Base-by-base conservation (phyloP, 2,113 vertebrate species). In the Procavia capensis region DNA sequence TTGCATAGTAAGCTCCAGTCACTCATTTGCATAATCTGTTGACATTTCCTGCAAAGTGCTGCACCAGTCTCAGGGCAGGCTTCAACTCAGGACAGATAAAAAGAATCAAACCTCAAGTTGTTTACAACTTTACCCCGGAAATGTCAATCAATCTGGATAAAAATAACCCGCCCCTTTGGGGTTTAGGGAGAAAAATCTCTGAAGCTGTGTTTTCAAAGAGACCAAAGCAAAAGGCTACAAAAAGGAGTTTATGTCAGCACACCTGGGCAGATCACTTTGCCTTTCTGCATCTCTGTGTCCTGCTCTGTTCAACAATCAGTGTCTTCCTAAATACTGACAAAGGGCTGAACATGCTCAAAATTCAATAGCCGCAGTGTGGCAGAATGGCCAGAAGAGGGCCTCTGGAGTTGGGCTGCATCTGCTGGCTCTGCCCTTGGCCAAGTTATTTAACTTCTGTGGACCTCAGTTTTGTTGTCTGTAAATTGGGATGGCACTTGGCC, bases 321-420 rank as follows among this genome's bases (percentile, higher is more conserved):
- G 20, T 0, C 0, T 5, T 24, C 6, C 0, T 0, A 0, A 45
- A 29, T 29, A 43, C 19, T 7, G 34, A 64, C 6, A 17, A 36
- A 31, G 88, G 83, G 85, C 34, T 63, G 47, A 72, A 81, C 41
- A 41, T 1, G 0, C 43, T 80, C 79, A 16, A 11, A 59, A 59
- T 31, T 78, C 72, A 27, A 10, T 66, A 39, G 41, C 66, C 10
- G 43, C 54, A 57, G 24, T 57, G 66, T 19, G 41, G 36, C 85
- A 1, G 11, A 41, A 41, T 57, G 47, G 3, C n/a, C 81, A 8
- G n/a, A n/a, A 78, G 29, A 29, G 0, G 2, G 61, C 61, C 43
- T 81, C 79, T 82, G 70, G 41, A 57, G 41, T 70, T 29, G 31
- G 31, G 61, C 41, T 43, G n/a, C 0, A 0, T 57, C 25, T 59